phyloP scores from a whole-genome alignment of 2,113 vertebrate species.

The Acinonyx jubatus region DNA sequence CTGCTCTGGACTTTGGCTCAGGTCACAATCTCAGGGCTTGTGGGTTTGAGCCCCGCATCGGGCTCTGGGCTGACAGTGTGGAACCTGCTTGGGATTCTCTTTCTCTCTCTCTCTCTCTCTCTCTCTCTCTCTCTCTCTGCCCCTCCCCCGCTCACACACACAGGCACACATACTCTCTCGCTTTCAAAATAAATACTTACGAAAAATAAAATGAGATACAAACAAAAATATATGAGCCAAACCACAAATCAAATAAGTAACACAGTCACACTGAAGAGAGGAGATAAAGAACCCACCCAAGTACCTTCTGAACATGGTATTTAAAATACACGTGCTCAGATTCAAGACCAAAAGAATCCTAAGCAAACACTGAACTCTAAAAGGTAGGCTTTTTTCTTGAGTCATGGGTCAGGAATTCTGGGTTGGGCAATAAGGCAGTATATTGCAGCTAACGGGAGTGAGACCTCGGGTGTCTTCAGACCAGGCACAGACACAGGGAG shows the following conservation, averaged over 20 bases:
- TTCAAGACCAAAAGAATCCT: no score
- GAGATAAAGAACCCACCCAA: neutral
- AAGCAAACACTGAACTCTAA: neutral
- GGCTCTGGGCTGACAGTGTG: no score
- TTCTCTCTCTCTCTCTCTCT: no score
- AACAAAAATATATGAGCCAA: neutral
- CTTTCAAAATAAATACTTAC: no score
- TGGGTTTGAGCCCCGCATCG: no score
- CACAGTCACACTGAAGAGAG: neutral
- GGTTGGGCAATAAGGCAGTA: neutral
- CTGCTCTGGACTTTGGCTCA: no score
- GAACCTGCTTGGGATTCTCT: no score
- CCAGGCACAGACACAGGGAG: neutral
- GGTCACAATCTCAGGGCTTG: no score
- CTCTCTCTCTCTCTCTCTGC: no score
- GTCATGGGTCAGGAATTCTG: neutral
- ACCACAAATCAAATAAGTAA: neutral
- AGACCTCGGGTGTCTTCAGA: neutral
- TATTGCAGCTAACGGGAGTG: rapidly evolving
- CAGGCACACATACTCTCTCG: no score
- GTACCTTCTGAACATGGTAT: rapidly evolving
- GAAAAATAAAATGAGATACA: neutral
- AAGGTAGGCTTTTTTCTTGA: neutral
- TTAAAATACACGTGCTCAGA: rapidly evolving
- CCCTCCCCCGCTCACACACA: no score